These are phyloP conservation scores for Heliconius hewitsoni DNA, from an alignment of 1,140 invertebrate genomes.

Conservation along the genomic window DNA sequence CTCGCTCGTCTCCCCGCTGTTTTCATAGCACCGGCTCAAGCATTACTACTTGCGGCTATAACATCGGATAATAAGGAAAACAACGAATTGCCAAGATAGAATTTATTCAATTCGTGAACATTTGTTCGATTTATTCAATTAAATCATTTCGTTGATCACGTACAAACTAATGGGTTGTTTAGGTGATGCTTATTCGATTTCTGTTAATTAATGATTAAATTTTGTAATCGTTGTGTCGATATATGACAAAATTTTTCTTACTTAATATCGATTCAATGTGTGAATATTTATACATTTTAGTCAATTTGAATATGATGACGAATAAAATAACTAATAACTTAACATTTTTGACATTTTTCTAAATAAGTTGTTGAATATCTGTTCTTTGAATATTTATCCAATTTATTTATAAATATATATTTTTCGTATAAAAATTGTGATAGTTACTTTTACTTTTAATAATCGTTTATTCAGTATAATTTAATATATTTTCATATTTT, in stretches of 20 bases:
- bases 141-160: background rate
- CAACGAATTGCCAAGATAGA: conserved; percentile 36
- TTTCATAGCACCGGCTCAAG: conserved; percentile 54
- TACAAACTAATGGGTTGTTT: background rate
- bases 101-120: background rate
- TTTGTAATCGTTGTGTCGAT: too few relatives aligned
- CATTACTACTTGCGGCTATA: conserved; percentile 50
- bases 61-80: conserved; percentile 12
- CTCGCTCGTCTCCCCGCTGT: conserved; percentile 53
- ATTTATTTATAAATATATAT: too few relatives aligned
- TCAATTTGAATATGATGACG: background rate
- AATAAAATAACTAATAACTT: too few relatives aligned
- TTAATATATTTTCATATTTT: too few relatives aligned
- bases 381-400: too few relatives aligned
- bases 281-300: background rate
- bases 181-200: background rate
- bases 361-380: too few relatives aligned
- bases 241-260: too few relatives aligned
- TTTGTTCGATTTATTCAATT: background rate
- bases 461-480: too few relatives aligned
- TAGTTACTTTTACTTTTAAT: too few relatives aligned
- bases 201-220: too few relatives aligned
- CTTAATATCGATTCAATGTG: background rate
- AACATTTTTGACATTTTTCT: too few relatives aligned
- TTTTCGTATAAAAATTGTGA: too few relatives aligned